Base-by-base conservation (phyloP, 2,797 vertebrate species). In the Arremon aurantiirostris region DNA sequence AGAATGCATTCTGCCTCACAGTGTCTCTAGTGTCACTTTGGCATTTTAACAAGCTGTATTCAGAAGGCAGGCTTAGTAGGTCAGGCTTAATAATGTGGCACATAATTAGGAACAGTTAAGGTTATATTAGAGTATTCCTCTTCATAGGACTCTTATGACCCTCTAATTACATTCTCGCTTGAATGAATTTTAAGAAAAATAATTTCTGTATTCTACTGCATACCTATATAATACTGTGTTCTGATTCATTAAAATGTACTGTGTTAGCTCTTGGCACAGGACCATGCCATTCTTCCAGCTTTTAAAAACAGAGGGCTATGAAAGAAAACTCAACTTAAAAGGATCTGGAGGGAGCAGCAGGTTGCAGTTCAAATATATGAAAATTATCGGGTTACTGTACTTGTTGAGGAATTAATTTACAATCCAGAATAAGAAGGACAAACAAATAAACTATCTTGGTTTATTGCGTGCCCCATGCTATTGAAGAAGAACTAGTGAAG, bases 131-230 rank as follows among this genome's bases (percentile, higher is more conserved):
- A 88, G 24, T 66, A 93, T 92, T 79, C 15, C 73, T 94, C 66
- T 92, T 91, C 59, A 82, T 19, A 68, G 49, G 34, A 77, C 70
- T 66, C 82, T 75, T 86, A 68, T 44, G 55, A 89, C 35, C 69
- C 23, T 79, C n/a, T 96, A 96, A 94, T 95, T 96, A 94, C 81
- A 79, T 89, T 95, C 80, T 90, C 5, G 5, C 70, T 89, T 94
- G 90, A 96, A 82, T 94, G 65, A 89, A 52, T 93, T 93, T 88
- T 90, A 92, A 92, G 75, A 77, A 95, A 93, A 91, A 91, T 86
- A 70, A 91, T 90, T 90, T 93, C 75, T 90, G 46, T 92, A 76
- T 89, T 93, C 49, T 75, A 34, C 34, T 72, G 34, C 50, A 69
- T 76, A 86, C 66, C 52, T 90, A 34, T 75, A 30, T 49, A 90